Percentiles rank a stretch among this genome's conserved stretches.
Evolutionary conservation across 2,113 vertebrate genomes (phyloP).

Genomic region (Cyanocitta stelleri): DNA sequence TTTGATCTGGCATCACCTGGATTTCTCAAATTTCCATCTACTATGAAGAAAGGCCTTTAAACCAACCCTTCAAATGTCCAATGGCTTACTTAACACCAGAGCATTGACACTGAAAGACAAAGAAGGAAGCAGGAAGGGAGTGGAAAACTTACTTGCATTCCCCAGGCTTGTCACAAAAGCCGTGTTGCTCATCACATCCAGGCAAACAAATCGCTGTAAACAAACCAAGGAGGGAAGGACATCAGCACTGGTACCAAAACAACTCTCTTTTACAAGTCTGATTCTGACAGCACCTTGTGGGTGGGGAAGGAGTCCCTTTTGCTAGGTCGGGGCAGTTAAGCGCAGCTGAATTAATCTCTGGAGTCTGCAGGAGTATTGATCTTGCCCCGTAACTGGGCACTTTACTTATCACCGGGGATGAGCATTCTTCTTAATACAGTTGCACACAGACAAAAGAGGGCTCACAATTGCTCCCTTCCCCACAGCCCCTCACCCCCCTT

Average conservation of each 20-base stretch:
- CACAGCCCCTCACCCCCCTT: conserved; percentile 74
- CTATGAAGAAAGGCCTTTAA: conserved; percentile 4
- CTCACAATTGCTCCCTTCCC: conserved; percentile 78
- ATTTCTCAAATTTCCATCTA: background rate
- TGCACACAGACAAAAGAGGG: conserved; percentile 86
- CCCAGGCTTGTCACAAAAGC: conserved; percentile 93
- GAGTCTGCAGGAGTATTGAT: conserved; percentile 51
- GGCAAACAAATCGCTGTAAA: conserved; percentile 91
- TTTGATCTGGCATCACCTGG: background rate
- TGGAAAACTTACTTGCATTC: conserved; percentile 95
- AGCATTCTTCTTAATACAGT: conserved; percentile 88
- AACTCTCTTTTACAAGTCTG: background rate
- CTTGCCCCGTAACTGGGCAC: conserved; percentile 62
- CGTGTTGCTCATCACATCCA: conserved; percentile 94
- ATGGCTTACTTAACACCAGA: background rate
- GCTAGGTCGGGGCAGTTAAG: conserved; percentile 35
- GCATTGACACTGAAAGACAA: background rate
- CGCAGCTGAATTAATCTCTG: conserved; percentile 59
- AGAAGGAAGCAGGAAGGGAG: background rate
- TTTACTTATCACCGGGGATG: conserved; percentile 74
- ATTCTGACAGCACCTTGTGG: background rate
- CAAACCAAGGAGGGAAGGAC: conserved; percentile 17
- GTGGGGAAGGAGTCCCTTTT: background rate
- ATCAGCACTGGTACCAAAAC: background rate
- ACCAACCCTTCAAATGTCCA: background rate